phyloP scores from a whole-genome alignment of 64 coral and sea anemone genomes.

The Astreopora myriophthalma region DNA sequence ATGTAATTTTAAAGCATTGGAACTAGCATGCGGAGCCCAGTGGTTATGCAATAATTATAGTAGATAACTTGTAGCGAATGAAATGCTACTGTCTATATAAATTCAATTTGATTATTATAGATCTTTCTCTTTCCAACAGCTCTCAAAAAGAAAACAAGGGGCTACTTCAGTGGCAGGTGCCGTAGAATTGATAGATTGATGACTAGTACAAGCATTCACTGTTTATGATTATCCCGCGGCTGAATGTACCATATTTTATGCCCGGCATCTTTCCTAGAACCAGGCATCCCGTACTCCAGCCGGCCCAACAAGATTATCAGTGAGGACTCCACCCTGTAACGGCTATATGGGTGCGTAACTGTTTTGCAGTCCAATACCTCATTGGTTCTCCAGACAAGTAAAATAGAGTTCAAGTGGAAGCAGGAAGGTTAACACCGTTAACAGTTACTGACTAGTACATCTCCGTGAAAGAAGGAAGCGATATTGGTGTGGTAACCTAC shows the following conservation, averaged over 20 bases:
- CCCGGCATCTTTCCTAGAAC: neutral
- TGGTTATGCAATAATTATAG: no score
- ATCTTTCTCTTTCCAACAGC: neutral
- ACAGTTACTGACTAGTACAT: no score
- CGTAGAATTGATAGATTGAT: neutral
- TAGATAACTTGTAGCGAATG: neutral
- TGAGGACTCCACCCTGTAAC: conserved; percentile 95
- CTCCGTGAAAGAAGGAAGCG: no score
- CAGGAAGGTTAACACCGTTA: no score
- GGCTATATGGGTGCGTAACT: conserved; percentile 88
- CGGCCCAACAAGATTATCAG: conserved; percentile 77
- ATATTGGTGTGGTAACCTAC: neutral
- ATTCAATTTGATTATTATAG: neutral
- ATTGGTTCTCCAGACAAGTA: no score
- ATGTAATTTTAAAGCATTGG: no score
- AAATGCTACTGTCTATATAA: neutral
- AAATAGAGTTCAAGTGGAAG: no score
- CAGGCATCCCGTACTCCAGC: conserved; percentile 70
- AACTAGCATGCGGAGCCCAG: no score
- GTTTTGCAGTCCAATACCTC: no score
- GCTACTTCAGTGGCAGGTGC: conserved; percentile 49
- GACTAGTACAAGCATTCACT: no score
- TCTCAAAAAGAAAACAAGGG: conserved; percentile 54
- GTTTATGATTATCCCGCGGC: neutral
- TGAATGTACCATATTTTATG: neutral